Percentiles rank a stretch among this genome's conserved stretches.
Evolutionary conservation across 1,140 invertebrate species (phyloP).

Genomic region (Trichomalopsis sarcophagae): DNA sequence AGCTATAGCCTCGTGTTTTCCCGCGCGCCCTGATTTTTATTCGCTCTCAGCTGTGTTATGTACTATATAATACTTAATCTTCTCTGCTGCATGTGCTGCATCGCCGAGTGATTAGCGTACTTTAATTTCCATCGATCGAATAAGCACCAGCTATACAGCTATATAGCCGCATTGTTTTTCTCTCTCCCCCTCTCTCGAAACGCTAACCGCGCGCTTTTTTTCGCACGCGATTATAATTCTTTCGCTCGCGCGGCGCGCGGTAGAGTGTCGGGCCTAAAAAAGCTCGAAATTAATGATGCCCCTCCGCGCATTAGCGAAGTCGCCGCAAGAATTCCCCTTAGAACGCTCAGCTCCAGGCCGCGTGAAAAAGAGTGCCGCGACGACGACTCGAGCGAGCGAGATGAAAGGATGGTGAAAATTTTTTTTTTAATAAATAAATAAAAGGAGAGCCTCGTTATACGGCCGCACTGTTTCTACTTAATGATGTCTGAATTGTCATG

Average conservation of each 20-base stretch:
- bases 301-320: constrained; percentile 49
- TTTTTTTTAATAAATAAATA: neutral
- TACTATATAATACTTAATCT: neutral
- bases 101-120: no score
- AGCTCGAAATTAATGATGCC: constrained; percentile 60
- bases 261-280: constrained; percentile 16
- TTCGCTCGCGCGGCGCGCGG: neutral
- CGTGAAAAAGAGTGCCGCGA: constrained; percentile 34
- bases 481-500: constrained; percentile 66
- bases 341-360: constrained; percentile 51
- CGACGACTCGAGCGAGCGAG: neutral
- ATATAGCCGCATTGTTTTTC: neutral
- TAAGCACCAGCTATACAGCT: no score
- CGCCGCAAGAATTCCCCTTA: constrained; percentile 59
- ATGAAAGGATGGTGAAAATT: constrained; percentile 7
- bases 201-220: constrained; percentile 27
- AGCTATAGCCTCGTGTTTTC: no score
- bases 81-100: neutral
- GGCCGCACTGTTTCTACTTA: constrained; percentile 63
- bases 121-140: no score
- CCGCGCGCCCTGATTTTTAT: neutral
- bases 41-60: no score
- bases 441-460: constrained; percentile 53
- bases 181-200: neutral
- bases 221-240: constrained; percentile 39